phyloP scores from a whole-genome alignment of 2,113 vertebrate genomes.

The Thalassoma bifasciatum region DNA sequence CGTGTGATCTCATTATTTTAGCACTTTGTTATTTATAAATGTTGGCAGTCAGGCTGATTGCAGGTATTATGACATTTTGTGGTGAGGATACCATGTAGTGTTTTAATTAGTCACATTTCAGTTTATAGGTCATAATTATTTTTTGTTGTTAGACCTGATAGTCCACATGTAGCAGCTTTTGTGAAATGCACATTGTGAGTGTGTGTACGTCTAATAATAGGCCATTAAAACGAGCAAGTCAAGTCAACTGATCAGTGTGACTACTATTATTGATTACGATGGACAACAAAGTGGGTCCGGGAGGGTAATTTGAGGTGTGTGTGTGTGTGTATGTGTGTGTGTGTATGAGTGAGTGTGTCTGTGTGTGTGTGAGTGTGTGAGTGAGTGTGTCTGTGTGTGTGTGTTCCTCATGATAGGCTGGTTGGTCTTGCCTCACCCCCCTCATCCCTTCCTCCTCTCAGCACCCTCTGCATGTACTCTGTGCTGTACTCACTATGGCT shows the following conservation, averaged over 20 bases:
- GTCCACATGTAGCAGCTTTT: background rate
- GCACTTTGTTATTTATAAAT: background rate
- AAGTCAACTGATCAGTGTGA: constrained; percentile 67
- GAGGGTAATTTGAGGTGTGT: constrained; percentile 61
- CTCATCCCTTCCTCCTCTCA: constrained; percentile 43
- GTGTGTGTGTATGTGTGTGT: constrained; percentile 24
- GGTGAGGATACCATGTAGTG: background rate
- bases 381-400: too few species aligned
- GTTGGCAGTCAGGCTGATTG: background rate
- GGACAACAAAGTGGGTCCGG: constrained; percentile 49
- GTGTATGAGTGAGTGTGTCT: too few species aligned
- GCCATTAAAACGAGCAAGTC: constrained; percentile 28
- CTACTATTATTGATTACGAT: constrained; percentile 65
- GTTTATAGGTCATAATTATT: background rate
- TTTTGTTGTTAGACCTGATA: background rate
- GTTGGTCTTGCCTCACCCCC: constrained; percentile 57
- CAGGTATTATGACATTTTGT: background rate
- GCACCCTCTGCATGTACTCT: constrained; percentile 27
- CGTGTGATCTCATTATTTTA: constrained; percentile 9
- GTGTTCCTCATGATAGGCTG: constrained; percentile 68
- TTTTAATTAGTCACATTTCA: constrained; percentile 4
- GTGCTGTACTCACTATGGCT: constrained; percentile 63
- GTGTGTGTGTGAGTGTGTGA: too few species aligned
- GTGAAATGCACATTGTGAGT: background rate
- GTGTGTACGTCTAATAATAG: background rate